These are phyloP conservation scores for Strigops habroptila DNA, from an alignment of 2,113 vertebrate species.

Conservation along the genomic window DNA sequence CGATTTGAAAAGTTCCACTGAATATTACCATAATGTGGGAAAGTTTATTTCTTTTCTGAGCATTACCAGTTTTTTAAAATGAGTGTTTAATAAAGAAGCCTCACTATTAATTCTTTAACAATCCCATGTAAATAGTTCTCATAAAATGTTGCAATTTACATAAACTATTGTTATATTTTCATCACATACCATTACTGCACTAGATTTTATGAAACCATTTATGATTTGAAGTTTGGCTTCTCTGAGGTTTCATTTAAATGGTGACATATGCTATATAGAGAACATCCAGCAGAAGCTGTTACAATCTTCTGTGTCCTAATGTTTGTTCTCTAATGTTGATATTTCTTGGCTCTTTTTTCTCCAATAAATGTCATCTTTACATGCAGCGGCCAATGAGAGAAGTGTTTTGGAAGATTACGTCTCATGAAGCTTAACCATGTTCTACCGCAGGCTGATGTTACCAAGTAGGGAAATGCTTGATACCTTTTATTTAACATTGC, in stretches of 20 bases:
- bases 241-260: slow-evolving; percentile 9
- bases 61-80: not conserved
- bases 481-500: not conserved
- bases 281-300: not conserved
- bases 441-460: not conserved
- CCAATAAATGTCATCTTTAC: not conserved
- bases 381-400: not conserved
- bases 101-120: slow-evolving; percentile 25
- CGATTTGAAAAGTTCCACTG: not conserved
- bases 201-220: slow-evolving; percentile 31
- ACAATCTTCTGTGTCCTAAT: not conserved
- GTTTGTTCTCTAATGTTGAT: not conserved
- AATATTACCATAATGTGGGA: not conserved
- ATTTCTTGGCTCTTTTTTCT: not conserved
- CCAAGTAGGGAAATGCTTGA: not conserved
- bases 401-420: not conserved
- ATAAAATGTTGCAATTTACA: slow-evolving; percentile 16
- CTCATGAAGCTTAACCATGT: not conserved
- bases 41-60: not conserved
- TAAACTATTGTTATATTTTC: slow-evolving; percentile 20
- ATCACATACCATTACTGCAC: not conserved
- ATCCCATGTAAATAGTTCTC: slow-evolving; percentile 1
- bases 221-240: slow-evolving; percentile 10
- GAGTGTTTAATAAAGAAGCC: slow-evolving; percentile 26
- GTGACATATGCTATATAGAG: not conserved